These are phyloP conservation scores for Hemichromis elongatus DNA, from an alignment of 2,113 vertebrate species.

Conservation along the genomic window DNA sequence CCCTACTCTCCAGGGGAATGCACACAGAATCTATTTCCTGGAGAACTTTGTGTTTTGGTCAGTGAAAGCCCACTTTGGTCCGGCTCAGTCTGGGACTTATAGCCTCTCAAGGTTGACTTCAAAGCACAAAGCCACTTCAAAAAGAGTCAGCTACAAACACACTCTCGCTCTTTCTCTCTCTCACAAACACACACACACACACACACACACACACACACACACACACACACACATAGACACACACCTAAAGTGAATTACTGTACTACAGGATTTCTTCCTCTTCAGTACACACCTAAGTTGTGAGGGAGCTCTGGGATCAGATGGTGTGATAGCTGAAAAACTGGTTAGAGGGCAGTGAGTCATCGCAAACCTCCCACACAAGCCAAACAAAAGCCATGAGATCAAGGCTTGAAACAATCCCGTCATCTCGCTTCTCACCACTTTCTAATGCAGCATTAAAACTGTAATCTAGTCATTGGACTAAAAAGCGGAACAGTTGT, in stretches of 20 bases:
- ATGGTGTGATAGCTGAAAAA: background rate
- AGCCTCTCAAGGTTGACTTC: slow-evolving; percentile 61
- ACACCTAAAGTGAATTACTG: background rate
- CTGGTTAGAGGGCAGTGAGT: slow-evolving; percentile 33
- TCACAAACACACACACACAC: background rate
- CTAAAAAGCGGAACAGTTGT: background rate
- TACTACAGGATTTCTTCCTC: background rate
- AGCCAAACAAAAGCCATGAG: slow-evolving; percentile 21
- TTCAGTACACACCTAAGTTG: background rate
- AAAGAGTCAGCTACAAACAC: slow-evolving; percentile 49
- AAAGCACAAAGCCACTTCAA: slow-evolving; percentile 72
- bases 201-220: background rate
- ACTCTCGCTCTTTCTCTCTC: background rate
- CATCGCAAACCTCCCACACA: slow-evolving; percentile 31
- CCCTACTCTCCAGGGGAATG: background rate
- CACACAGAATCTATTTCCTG: background rate
- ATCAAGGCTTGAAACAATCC: slow-evolving; percentile 1
- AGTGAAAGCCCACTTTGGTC: slow-evolving; percentile 61
- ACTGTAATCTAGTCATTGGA: background rate
- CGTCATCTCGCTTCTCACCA: background rate
- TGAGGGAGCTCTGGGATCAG: background rate
- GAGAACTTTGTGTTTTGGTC: slow-evolving; percentile 3
- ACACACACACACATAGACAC: background rate
- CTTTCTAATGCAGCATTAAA: background rate
- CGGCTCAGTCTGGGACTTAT: slow-evolving; percentile 17